Percentiles rank a stretch among this genome's conserved stretches.
Evolutionary conservation across 2,888 invertebrate species (phyloP).

Genomic region (Brachylomia viminalis): DNA sequence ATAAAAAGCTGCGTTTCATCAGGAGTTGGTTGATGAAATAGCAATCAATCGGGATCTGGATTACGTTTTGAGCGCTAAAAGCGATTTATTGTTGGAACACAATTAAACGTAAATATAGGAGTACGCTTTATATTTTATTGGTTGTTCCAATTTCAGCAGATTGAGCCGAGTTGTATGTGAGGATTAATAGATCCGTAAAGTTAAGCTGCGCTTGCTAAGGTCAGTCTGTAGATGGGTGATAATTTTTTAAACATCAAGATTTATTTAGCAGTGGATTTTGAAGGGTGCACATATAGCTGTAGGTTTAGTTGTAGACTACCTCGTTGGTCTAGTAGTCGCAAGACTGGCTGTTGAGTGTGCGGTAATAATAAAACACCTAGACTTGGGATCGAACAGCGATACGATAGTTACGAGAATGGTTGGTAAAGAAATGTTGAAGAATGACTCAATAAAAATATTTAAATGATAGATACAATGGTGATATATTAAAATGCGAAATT

Average conservation of each 20-base stretch:
- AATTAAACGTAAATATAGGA: slow-evolving; percentile 36
- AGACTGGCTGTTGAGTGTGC: neutral
- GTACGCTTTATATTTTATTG: slow-evolving; percentile 36
- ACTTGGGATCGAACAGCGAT: too few species aligned
- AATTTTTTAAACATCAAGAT: neutral
- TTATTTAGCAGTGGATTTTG: too few species aligned
- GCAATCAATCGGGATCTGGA: slow-evolving; percentile 65
- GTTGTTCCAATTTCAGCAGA: slow-evolving; percentile 29
- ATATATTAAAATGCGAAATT: too few species aligned
- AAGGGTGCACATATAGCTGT: too few species aligned
- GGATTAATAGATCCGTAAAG: neutral
- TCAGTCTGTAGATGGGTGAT: slow-evolving; percentile 5
- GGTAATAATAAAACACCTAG: too few species aligned
- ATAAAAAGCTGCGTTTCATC: slow-evolving; percentile 47
- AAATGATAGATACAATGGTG: too few species aligned
- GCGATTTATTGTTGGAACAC: slow-evolving; percentile 51
- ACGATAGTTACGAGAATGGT: too few species aligned
- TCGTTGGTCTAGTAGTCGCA: neutral
- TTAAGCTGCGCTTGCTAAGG: neutral
- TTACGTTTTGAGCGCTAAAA: slow-evolving; percentile 54
- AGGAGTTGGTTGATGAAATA: slow-evolving; percentile 66
- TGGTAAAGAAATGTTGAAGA: too few species aligned
- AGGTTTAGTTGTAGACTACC: neutral
- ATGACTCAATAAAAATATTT: too few species aligned
- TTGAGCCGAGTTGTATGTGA: neutral